Percentiles rank a stretch among this genome's conserved stretches.
Conservation (phyloP, 1,140 invertebrate genomes). For the Adelges cooleyi region DNA sequence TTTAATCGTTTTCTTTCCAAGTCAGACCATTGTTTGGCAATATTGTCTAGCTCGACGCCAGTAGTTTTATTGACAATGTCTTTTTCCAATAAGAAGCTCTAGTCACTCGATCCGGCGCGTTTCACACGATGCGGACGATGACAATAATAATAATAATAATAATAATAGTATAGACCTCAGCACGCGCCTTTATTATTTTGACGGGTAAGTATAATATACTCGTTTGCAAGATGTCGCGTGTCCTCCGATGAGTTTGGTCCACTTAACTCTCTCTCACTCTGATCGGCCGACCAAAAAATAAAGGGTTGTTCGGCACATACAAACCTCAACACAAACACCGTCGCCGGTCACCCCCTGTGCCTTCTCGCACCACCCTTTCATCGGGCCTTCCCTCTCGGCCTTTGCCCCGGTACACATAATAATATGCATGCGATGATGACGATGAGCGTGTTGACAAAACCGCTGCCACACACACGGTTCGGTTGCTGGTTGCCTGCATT, state of each 20-base stretch:
- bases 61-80: too few relatives aligned
- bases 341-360: neutral
- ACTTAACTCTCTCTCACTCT: conserved; percentile 16
- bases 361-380: neutral
- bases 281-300: neutral
- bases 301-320: neutral
- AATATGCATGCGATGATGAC: neutral
- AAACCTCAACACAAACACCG: conserved; percentile 1
- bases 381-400: too few relatives aligned
- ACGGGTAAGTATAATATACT: neutral
- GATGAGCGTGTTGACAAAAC: conserved; percentile 9
- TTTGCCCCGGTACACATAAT: too few relatives aligned
- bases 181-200: neutral
- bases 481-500: neutral
- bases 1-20: too few relatives aligned
- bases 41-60: too few relatives aligned
- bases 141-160: too few relatives aligned
- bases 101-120: too few relatives aligned
- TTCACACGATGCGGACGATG: too few relatives aligned
- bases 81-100: too few relatives aligned
- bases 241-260: neutral
- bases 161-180: too few relatives aligned
- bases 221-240: conserved; percentile 18
- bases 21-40: too few relatives aligned
- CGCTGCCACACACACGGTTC: neutral